These are phyloP conservation scores for Pituophis catenifer DNA, from an alignment of 2,113 vertebrate genomes.

Conservation along the genomic window DNA sequence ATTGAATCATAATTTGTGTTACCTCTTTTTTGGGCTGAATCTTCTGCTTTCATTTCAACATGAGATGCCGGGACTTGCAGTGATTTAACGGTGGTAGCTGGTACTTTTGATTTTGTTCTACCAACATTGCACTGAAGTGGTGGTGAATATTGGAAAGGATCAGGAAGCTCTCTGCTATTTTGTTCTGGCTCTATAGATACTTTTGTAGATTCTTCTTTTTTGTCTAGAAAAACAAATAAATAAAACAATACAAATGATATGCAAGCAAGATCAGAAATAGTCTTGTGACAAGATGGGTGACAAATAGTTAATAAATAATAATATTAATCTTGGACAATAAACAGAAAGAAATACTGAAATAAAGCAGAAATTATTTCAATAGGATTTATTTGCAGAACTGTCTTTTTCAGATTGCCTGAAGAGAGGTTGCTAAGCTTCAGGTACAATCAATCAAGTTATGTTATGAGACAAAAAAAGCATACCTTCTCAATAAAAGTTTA, in stretches of 20 bases:
- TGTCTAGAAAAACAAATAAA: conserved; percentile 67
- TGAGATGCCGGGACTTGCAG: conserved; percentile 41
- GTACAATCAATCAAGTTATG: neutral
- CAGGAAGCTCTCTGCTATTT: conserved; percentile 64
- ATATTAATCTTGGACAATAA: neutral
- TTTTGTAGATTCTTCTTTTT: conserved; percentile 64
- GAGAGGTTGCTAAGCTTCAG: neutral
- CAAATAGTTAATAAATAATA: neutral
- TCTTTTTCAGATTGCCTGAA: neutral
- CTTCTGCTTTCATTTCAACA: conserved; percentile 68
- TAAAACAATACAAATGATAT: conserved; percentile 16
- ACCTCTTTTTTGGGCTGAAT: conserved; percentile 77
- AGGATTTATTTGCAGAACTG: neutral
- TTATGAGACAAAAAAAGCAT: neutral
- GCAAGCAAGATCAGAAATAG: neutral
- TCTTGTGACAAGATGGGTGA: neutral
- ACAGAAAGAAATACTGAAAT: neutral
- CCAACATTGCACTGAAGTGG: conserved; percentile 63
- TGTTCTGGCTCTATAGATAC: conserved; percentile 60
- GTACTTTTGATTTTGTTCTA: conserved; percentile 70
- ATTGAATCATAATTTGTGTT: conserved; percentile 51
- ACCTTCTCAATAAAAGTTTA: neutral
- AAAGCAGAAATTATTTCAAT: neutral
- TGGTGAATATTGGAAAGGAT: conserved; percentile 62
- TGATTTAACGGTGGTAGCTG: conserved; percentile 57